phyloP scores from a whole-genome alignment of 2,888 invertebrate genomes.

The Aphidoletes aphidimyza region DNA sequence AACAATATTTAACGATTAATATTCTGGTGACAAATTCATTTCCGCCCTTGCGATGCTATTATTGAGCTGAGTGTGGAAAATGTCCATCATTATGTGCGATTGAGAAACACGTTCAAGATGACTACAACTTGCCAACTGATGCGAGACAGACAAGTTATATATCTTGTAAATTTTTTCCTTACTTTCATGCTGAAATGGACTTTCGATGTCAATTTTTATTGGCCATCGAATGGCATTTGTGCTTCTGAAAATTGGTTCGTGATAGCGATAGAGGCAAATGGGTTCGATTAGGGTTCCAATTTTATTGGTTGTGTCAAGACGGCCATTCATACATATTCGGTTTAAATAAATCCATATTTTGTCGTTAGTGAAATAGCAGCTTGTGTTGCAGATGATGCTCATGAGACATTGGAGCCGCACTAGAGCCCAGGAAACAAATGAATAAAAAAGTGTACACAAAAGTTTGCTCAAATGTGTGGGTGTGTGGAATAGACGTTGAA shows the following conservation, averaged over 20 bases:
- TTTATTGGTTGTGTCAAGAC: not conserved
- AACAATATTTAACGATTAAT: too few species aligned
- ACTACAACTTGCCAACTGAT: too few species aligned
- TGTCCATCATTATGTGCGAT: too few species aligned
- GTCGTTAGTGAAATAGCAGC: not conserved
- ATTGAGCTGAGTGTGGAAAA: too few species aligned
- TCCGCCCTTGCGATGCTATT: too few species aligned
- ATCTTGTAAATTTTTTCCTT: too few species aligned
- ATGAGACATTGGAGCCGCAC: not conserved
- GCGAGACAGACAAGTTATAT: too few species aligned
- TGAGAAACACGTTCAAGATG: too few species aligned
- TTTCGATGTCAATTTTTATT: constrained; percentile 20
- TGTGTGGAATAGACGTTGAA: not conserved
- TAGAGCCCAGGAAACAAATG: not conserved
- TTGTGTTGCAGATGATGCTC: not conserved
- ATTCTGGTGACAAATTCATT: too few species aligned
- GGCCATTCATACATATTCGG: not conserved
- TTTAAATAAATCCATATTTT: constrained; percentile 34
- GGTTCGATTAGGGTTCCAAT: constrained; percentile 16
- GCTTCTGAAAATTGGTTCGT: too few species aligned
- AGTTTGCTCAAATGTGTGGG: not conserved
- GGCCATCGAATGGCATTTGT: constrained; percentile 22
- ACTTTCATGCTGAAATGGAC: not conserved
- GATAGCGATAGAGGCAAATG: not conserved
- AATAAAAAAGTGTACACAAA: not conserved